Percentiles rank a stretch among this genome's conserved stretches.
Conservation (phyloP, 2,113 vertebrate genomes). For the Eclectus roratus region DNA sequence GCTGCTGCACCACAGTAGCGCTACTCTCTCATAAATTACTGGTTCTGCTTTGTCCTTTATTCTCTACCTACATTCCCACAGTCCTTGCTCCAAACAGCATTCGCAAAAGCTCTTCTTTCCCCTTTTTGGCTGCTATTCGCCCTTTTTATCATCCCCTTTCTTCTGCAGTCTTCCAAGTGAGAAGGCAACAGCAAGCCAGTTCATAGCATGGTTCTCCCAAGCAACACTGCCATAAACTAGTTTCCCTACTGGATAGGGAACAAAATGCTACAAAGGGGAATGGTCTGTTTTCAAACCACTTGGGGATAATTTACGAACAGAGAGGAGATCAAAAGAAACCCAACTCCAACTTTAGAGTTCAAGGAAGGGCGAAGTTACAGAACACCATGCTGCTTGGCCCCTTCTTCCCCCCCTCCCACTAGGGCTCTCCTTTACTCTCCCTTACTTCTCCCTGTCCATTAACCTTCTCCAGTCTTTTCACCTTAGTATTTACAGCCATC, state of each 20-base stretch:
- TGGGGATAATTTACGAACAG: constrained; percentile 46
- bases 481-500: constrained; percentile 24
- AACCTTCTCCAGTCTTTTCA: constrained; percentile 6
- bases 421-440: neutral
- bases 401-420: neutral
- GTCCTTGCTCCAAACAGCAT: constrained; percentile 4
- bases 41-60: constrained; percentile 48
- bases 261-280: constrained; percentile 49
- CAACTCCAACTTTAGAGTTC: constrained; percentile 13
- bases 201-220: constrained; percentile 38
- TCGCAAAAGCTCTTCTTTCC: constrained; percentile 37
- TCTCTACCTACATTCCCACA: constrained; percentile 60
- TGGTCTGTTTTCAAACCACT: neutral
- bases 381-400: neutral
- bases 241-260: constrained; percentile 22
- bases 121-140: constrained; percentile 39
- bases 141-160: constrained; percentile 47
- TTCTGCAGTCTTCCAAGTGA: constrained; percentile 31
- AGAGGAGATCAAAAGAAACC: constrained; percentile 61
- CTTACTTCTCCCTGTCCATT: neutral
- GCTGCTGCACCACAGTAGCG: neutral
- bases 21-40: constrained; percentile 15
- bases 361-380: neutral
- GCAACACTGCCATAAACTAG: constrained; percentile 53
- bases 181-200: constrained; percentile 41